Conservation (phyloP, 2,113 vertebrate genomes). For the Hemiscyllium ocellatum region DNA sequence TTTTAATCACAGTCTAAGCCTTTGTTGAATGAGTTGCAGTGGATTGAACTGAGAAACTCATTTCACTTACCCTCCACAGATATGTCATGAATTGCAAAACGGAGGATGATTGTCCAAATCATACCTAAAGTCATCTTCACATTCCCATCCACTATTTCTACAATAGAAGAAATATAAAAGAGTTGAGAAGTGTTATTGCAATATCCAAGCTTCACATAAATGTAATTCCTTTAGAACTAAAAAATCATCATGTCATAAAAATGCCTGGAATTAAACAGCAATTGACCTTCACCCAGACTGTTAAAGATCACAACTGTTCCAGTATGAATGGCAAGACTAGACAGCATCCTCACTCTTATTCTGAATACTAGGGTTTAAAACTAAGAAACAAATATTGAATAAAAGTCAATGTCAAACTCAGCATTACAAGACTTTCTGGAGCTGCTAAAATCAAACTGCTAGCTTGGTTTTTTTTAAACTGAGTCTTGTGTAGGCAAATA, state of each 20-base stretch:
- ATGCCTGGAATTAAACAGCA: not conserved
- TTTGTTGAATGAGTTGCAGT: not conserved
- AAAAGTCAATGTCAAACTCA: not conserved
- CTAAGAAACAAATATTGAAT: not conserved
- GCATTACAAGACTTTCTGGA: too few species aligned
- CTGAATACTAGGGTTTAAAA: too few species aligned
- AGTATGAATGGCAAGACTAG: not conserved
- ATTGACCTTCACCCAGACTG: not conserved
- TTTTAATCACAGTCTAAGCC: not conserved
- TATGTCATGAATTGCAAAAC: constrained; percentile 98
- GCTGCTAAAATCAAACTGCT: not conserved
- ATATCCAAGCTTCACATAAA: not conserved
- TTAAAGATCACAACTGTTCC: not conserved
- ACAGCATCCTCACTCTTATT: not conserved
- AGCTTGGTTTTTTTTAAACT: too few species aligned
- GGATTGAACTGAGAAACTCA: not conserved
- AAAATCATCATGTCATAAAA: not conserved
- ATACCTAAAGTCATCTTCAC: constrained; percentile 98
- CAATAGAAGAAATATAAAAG: constrained; percentile 39
- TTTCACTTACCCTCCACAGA: constrained; percentile 82
- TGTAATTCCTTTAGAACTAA: not conserved
- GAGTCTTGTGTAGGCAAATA: not conserved
- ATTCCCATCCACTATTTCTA: constrained; percentile 96
- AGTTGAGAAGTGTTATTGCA: not conserved
- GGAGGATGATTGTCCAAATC: constrained; percentile 99